Percentiles rank a stretch among this genome's conserved stretches.
Conservation (phyloP, 2,113 vertebrate species). For the Haplochromis vanheusdeni region DNA sequence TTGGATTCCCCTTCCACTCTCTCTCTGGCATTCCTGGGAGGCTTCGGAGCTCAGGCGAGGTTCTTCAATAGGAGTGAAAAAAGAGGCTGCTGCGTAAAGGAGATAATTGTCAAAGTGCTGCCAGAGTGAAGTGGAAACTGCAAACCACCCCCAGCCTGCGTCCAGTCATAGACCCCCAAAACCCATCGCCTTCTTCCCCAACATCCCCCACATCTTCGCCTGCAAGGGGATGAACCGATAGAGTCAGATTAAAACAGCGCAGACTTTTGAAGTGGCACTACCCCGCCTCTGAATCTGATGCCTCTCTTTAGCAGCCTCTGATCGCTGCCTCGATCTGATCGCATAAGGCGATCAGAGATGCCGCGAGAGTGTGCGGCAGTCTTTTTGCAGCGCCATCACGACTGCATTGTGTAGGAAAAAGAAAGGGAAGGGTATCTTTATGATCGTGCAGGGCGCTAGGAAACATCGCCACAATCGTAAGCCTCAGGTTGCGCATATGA, state of each 20-base stretch:
- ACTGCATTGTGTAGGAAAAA: not conserved
- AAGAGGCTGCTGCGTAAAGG: slow-evolving; percentile 40
- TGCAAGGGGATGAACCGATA: slow-evolving; percentile 1
- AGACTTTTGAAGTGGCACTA: slow-evolving; percentile 18
- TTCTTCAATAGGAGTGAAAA: slow-evolving; percentile 15
- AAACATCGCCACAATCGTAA: not conserved
- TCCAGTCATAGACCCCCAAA: not conserved
- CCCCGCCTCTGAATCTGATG: slow-evolving; percentile 7
- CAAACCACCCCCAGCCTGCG: slow-evolving; percentile 1
- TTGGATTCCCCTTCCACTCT: slow-evolving; percentile 32
- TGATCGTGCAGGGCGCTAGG: not conserved
- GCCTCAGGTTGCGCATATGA: not conserved
- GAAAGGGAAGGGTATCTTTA: slow-evolving; percentile 9
- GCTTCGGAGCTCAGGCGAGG: slow-evolving; percentile 33
- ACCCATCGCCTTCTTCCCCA: not conserved
- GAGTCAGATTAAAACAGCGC: slow-evolving; percentile 1
- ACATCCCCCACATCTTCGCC: not conserved
- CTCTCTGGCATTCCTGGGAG: slow-evolving; percentile 52
- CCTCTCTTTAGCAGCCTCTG: not conserved
- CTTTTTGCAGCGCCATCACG: not conserved
- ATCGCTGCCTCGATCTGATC: not conserved
- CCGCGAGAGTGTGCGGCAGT: not conserved
- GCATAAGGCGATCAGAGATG: slow-evolving; percentile 19
- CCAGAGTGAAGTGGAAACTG: slow-evolving; percentile 26
- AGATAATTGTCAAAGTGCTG: slow-evolving; percentile 61